phyloP scores from a whole-genome alignment of 92 coral and sea anemone genomes.

The Pocillopora grandis region DNA sequence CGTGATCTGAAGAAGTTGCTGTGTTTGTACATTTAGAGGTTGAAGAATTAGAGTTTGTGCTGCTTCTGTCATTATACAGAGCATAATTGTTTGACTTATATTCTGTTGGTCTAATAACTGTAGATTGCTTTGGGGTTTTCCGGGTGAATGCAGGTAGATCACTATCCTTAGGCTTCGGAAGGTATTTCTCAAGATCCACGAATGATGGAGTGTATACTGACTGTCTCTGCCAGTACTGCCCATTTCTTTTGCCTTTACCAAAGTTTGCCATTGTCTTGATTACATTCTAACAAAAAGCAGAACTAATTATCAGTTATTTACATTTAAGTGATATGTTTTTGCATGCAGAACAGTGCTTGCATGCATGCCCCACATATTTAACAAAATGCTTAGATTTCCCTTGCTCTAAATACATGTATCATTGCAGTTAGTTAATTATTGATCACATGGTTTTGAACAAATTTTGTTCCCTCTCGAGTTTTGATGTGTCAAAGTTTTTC shows the following conservation, averaged over 20 bases:
- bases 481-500: no score
- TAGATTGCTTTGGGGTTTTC: not conserved
- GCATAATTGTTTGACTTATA: not conserved
- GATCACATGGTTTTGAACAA: no score
- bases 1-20: not conserved
- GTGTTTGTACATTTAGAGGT: not conserved
- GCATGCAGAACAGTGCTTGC: no score
- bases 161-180: not conserved
- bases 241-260: not conserved
- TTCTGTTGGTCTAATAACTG: not conserved
- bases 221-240: not conserved
- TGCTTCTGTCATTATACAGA: not conserved
- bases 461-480: no score
- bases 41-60: not conserved
- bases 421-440: no score
- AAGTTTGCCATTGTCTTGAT: constrained; percentile 18
- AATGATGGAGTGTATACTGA: constrained; percentile 1
- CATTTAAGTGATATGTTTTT: not conserved
- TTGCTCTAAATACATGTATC: no score
- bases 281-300: constrained; percentile 3
- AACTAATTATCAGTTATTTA: not conserved
- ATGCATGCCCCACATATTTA: no score
- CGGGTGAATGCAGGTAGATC: not conserved
- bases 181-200: constrained; percentile 18
- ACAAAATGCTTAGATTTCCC: no score